These are phyloP conservation scores for Mus caroli DNA, from an alignment of 2,797 vertebrate species.

Conservation along the genomic window DNA sequence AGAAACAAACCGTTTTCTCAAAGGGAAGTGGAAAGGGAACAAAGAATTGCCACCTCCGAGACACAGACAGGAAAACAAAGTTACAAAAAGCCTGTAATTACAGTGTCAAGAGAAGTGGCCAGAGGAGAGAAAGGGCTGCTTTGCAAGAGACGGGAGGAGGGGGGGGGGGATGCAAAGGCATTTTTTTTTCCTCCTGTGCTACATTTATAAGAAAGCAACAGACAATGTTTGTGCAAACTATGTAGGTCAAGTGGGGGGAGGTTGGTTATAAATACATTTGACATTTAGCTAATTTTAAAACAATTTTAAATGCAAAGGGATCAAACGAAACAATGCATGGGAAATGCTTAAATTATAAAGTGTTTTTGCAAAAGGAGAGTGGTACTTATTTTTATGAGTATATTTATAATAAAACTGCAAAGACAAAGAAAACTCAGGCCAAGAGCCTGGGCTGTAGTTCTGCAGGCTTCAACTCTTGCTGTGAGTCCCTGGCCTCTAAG, in stretches of 20 bases:
- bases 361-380: slow-evolving; percentile 65
- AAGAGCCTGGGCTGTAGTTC: not conserved
- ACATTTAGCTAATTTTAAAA: slow-evolving; percentile 71
- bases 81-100: slow-evolving; percentile 35
- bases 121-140: slow-evolving; percentile 19
- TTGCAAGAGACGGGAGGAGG: not conserved
- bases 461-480: not conserved
- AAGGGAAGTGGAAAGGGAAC: slow-evolving; percentile 29
- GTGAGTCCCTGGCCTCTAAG: not conserved
- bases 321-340: slow-evolving; percentile 48
- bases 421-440: slow-evolving; percentile 48
- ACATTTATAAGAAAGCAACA: slow-evolving; percentile 46
- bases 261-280: slow-evolving; percentile 63
- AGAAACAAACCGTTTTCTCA: not conserved
- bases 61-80: slow-evolving; percentile 45
- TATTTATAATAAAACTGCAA: slow-evolving; percentile 78
- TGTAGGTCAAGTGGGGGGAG: not conserved
- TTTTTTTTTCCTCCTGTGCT: not conserved
- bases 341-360: slow-evolving; percentile 77
- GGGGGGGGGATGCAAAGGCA: not conserved
- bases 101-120: slow-evolving; percentile 9
- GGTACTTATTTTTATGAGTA: slow-evolving; percentile 72
- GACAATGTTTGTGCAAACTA: slow-evolving; percentile 54
- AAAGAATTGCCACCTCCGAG: slow-evolving; percentile 48
- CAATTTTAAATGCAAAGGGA: slow-evolving; percentile 58